Base-by-base conservation (phyloP, 2,888 invertebrate species). In the Machimus atricapillus region DNA sequence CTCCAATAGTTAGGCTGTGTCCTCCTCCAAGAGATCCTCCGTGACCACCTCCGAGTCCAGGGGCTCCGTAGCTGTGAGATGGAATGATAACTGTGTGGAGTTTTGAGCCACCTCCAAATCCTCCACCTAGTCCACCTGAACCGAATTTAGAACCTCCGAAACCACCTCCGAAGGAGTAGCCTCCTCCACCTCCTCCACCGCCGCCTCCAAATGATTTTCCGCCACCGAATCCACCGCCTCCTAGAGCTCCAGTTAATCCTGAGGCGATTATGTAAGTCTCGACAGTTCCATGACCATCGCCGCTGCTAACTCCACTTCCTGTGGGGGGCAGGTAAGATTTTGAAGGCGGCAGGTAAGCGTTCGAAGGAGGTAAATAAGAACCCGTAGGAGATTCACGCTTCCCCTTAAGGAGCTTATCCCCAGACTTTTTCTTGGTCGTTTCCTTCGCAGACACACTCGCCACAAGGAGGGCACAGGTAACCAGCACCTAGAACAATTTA, bases 381-480 rank as follows among this genome's bases (percentile, higher is more conserved):
- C 78, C 66, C 16, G 86, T 58, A 8, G 86, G 58, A 52, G 87
- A 86, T 86, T 88, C 88, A 9, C 88, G 87, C 52, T 88, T 88
- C 0, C 81, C 88, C 66, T 87, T 87, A 19, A 82, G 40, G 34
- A 82, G 19, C 52, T 86, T 87, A 31, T 88, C 87, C 4, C 82
- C 81, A 9, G 73, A 77, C 34, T 82, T 85, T 58, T 87, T 87
- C 52, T 87, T 87, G 0, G 23, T 56, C n/a, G 77, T 19, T 83
- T 87, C 88, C 79, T 87, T 87, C 0, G 87, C 58, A 56, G 87
- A 46, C 31, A 31, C 74, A 58, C 79, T 46, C 14, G 86, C 79
- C 74, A 82, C 74, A 14, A 76, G 19, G 81, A 87, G 73, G 52
- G 52, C 87, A 31, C 46, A 82, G 3, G 23, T 34, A 40, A 66